phyloP scores from a whole-genome alignment of 2,113 vertebrate genomes.

The Oryzias curvinotus region DNA sequence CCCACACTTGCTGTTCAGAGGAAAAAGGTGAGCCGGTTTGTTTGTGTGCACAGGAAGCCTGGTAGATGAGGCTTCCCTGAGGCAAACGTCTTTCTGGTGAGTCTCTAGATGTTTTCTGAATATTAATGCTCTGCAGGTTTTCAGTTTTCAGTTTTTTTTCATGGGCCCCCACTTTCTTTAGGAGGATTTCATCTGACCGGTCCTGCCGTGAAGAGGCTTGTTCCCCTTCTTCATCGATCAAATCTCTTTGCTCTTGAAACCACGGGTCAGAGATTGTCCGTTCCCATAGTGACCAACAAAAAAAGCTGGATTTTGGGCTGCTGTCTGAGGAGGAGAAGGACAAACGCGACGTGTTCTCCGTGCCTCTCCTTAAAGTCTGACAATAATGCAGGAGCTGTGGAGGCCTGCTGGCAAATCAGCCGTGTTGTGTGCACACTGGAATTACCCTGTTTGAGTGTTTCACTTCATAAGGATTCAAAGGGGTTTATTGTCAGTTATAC shows the following conservation, averaged over 20 bases:
- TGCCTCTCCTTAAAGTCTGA: not conserved
- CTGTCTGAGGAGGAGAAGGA: slow-evolving; percentile 17
- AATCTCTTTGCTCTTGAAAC: slow-evolving; percentile 47
- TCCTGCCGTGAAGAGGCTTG: slow-evolving; percentile 21
- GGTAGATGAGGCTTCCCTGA: slow-evolving; percentile 4
- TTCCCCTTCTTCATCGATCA: slow-evolving; percentile 50
- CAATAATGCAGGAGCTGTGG: not conserved
- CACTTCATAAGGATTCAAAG: not conserved
- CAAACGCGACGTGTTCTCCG: slow-evolving; percentile 8
- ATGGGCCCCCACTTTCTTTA: no score
- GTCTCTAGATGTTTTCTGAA: not conserved
- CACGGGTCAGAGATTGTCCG: slow-evolving; percentile 49
- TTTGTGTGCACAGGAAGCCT: slow-evolving; percentile 13
- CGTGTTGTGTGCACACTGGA: slow-evolving; percentile 11
- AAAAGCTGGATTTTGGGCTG: slow-evolving; percentile 37
- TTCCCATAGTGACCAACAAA: slow-evolving; percentile 69
- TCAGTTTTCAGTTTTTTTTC: no score
- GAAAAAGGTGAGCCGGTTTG: not conserved
- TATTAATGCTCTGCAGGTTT: not conserved
- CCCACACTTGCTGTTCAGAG: slow-evolving; percentile 22
- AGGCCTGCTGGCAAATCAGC: slow-evolving; percentile 10
- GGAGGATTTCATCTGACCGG: not conserved
- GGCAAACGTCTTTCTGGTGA: not conserved
- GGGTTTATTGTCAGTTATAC: no score
- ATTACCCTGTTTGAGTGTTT: slow-evolving; percentile 13